Conservation (phyloP, 2,113 vertebrate species). For the Callipepla squamata region DNA sequence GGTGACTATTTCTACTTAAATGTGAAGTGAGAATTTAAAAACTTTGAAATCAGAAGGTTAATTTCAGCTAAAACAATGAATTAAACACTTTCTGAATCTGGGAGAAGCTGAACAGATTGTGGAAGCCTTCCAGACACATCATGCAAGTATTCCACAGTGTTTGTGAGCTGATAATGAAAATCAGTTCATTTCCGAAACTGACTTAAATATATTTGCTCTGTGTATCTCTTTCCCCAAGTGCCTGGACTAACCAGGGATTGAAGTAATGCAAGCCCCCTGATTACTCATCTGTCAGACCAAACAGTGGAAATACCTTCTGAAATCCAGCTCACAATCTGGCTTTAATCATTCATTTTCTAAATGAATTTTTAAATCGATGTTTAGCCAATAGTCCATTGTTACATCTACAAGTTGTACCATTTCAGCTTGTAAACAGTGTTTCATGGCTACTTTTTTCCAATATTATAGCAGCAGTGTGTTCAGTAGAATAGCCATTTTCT, state of each 20-base stretch:
- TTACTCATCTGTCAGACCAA: background rate
- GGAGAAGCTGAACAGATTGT: background rate
- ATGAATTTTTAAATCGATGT: background rate
- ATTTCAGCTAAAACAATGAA: background rate
- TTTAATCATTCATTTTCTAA: background rate
- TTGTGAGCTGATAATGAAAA: background rate
- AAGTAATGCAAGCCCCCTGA: background rate
- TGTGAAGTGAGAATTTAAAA: background rate
- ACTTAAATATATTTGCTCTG: background rate
- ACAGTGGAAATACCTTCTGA: background rate
- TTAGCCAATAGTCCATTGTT: background rate
- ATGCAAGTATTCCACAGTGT: background rate
- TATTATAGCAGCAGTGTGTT: background rate
- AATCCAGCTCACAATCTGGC: background rate
- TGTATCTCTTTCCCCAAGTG: background rate
- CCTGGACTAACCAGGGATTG: background rate
- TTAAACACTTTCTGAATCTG: background rate
- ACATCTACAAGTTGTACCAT: background rate
- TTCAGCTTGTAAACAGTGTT: background rate
- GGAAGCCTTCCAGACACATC: background rate
- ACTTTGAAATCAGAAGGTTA: background rate
- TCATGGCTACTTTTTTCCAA: background rate
- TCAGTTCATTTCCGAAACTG: background rate
- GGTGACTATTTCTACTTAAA: background rate
- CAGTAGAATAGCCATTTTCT: background rate